Percentiles rank a stretch among this genome's conserved stretches.
phyloP scores from a whole-genome alignment of 2,797 vertebrate species.

The Melanotaenia boesemani region DNA sequence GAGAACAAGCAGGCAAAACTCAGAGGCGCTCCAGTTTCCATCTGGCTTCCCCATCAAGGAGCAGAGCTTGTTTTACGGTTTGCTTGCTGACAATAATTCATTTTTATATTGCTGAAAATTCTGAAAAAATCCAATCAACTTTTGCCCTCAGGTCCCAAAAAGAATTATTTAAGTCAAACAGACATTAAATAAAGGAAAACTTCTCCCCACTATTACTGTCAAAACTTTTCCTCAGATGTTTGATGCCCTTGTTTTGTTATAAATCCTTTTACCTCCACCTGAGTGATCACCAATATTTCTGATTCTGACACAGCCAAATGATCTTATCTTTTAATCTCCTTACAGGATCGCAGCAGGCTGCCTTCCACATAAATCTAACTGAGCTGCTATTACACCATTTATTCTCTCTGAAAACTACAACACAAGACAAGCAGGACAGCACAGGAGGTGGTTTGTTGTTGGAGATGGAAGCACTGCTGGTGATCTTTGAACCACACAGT shows the following conservation, averaged over 20 bases:
- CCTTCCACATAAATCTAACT: conserved; percentile 50
- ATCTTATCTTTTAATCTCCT: conserved; percentile 67
- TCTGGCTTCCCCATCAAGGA: neutral
- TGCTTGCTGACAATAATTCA: conserved; percentile 35
- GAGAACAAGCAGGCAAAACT: neutral
- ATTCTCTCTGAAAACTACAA: conserved; percentile 18
- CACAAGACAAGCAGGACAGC: conserved; percentile 2
- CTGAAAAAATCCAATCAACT: conserved; percentile 28
- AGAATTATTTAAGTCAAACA: conserved; percentile 19
- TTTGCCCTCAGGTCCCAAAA: conserved; percentile 2
- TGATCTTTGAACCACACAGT: neutral
- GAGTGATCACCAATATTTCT: conserved; percentile 44
- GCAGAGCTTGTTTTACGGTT: conserved; percentile 8
- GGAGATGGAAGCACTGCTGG: neutral
- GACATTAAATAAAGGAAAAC: conserved; percentile 23
- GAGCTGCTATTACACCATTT: conserved; percentile 45
- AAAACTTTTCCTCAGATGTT: conserved; percentile 19
- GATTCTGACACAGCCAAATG: conserved; percentile 49
- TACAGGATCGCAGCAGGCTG: conserved; percentile 40
- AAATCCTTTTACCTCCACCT: conserved; percentile 49
- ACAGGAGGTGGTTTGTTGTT: neutral
- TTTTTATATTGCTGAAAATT: conserved; percentile 20
- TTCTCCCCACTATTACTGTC: conserved; percentile 5
- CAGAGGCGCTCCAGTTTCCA: conserved; percentile 12
- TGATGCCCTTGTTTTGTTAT: neutral